These are phyloP conservation scores for Acronicta aceris DNA, from an alignment of 2,888 invertebrate genomes.

Conservation along the genomic window DNA sequence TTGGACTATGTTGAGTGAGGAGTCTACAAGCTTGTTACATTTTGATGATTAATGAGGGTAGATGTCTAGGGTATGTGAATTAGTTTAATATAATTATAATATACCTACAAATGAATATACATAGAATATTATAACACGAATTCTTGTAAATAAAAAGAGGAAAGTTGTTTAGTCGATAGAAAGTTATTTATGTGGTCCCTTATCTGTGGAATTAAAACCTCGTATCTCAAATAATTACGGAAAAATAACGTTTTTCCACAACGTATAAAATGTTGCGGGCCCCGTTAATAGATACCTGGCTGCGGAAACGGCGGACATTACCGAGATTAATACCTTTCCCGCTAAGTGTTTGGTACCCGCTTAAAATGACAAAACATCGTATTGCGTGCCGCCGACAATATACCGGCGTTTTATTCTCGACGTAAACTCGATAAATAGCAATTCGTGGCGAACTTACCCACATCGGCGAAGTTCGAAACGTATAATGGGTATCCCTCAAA, in stretches of 20 bases:
- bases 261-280: slow-evolving; percentile 30
- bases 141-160: too few relatives aligned
- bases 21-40: neutral
- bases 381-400: slow-evolving; percentile 64
- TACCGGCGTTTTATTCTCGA: slow-evolving; percentile 54
- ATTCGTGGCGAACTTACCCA: slow-evolving; percentile 47
- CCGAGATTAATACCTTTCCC: slow-evolving; percentile 56
- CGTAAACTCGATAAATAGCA: slow-evolving; percentile 60
- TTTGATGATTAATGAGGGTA: neutral
- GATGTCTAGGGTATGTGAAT: too few relatives aligned
- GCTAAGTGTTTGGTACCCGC: slow-evolving; percentile 58
- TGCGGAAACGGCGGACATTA: slow-evolving; percentile 49
- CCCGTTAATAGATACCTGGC: slow-evolving; percentile 49
- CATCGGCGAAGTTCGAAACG: slow-evolving; percentile 46
- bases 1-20: neutral
- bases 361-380: slow-evolving; percentile 61
- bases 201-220: slow-evolving; percentile 1
- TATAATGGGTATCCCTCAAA: slow-evolving; percentile 58
- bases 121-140: too few relatives aligned
- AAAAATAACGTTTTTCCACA: slow-evolving; percentile 26
- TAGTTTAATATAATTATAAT: too few relatives aligned
- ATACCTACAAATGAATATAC: too few relatives aligned
- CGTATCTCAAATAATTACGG: slow-evolving; percentile 10
- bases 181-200: neutral
- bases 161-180: neutral